These are phyloP conservation scores for Brachystomella parvula DNA, from an alignment of 1,140 invertebrate species.

Conservation along the genomic window DNA sequence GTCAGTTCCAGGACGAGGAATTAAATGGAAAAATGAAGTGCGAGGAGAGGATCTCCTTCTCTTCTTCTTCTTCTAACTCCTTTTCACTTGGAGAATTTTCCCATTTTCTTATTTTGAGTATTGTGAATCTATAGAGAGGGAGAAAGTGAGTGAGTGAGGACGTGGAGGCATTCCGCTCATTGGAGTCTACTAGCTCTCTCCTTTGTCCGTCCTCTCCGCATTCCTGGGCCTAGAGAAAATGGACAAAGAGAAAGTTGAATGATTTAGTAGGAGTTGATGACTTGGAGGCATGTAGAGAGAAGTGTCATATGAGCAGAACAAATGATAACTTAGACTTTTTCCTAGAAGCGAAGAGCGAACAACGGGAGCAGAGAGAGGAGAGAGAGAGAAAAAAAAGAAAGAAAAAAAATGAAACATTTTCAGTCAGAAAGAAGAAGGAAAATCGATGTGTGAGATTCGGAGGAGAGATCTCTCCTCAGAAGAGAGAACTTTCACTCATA, in stretches of 20 bases:
- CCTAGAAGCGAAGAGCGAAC: background rate
- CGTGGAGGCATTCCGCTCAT: background rate
- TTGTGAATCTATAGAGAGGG: no score
- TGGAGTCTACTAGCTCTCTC: background rate
- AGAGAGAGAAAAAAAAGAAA: background rate
- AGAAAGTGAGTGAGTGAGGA: background rate
- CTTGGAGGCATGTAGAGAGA: background rate
- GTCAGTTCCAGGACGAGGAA: background rate
- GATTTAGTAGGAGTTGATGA: constrained; percentile 10
- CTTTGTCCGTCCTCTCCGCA: background rate
- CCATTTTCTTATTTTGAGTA: background rate
- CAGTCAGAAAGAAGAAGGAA: background rate
- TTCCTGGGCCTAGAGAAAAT: background rate
- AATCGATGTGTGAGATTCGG: constrained; percentile 13
- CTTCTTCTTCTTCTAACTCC: background rate
- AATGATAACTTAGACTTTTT: background rate
- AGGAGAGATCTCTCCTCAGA: background rate
- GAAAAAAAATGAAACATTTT: constrained; percentile 3
- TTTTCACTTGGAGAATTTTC: background rate
- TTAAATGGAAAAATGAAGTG: constrained; percentile 3
- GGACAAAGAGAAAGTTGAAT: constrained; percentile 12
- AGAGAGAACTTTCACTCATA: constrained; percentile 9
- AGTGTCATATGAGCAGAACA: constrained; percentile 1
- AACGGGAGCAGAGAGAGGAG: background rate
- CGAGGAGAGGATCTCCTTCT: background rate